Base-by-base conservation (phyloP, 2,113 vertebrate genomes). In the Pardalotus punctatus region DNA sequence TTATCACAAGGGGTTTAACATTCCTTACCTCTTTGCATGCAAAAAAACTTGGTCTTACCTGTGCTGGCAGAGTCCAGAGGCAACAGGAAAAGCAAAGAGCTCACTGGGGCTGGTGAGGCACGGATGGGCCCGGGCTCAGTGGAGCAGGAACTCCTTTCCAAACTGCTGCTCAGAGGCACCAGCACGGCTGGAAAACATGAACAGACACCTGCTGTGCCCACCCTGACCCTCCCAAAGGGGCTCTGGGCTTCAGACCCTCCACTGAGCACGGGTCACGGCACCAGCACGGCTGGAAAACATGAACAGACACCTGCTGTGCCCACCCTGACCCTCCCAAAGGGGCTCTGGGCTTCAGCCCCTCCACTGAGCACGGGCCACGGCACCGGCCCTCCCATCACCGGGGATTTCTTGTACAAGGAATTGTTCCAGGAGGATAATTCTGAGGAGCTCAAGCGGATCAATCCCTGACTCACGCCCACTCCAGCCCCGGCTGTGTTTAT, bases 221-320 rank as follows among this genome's bases (percentile, higher is more conserved):
- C 56, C 85, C 3, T 23, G 42, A 2, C 10, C 24, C 17, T 13
- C 27, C 5, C 54, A 1, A 2, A 8, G 58, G n/a, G 35, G 51
- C 74, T 47, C 79, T 3, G 53, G 7, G 10, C 79, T 29, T 8
- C 57, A 38, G 9, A 22, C 33, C 2, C 0, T 6, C 12, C 36
- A 0, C 42, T 1, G 0, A 22, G 47, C 71, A 18, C 5, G 3
- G 45, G 14, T 48, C 62, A 23, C 87, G 25, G 64, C 29, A 27
- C 8, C 8, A 8, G 17, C 33, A 7, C 0, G 6, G 56, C 66
- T 57, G 42, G 24, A 22, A 47, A 74, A 7, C 61, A n/a, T 11
- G 36, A 4, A 5, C 17, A 7, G 25, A 10, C 36, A 2, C 0
- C 0, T 0, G 0, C 25, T 2, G 36, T 0, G 8, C 8, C 72